These are phyloP conservation scores for Dryobates pubescens DNA, from an alignment of 2,797 vertebrate species.

Conservation along the genomic window DNA sequence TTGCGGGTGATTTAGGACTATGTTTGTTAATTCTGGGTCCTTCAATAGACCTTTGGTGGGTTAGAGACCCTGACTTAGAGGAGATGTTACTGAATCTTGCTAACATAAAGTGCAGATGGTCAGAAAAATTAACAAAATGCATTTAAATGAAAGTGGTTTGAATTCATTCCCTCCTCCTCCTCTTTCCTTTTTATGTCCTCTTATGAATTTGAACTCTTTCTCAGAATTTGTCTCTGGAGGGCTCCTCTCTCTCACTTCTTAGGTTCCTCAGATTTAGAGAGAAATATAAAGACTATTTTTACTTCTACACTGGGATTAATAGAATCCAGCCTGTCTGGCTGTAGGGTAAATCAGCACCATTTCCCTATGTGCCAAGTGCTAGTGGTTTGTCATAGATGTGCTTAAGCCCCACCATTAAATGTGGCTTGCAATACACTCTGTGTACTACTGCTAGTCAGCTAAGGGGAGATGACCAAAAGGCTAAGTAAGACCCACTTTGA, in stretches of 20 bases:
- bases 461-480: background rate
- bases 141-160: conserved; percentile 36
- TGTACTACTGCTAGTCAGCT: background rate
- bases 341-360: conserved; percentile 58
- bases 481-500: background rate
- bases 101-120: background rate
- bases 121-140: background rate
- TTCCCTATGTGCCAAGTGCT: conserved; percentile 15
- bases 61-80: background rate
- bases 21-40: background rate
- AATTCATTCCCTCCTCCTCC: conserved; percentile 17
- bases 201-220: conserved; percentile 46
- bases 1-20: background rate
- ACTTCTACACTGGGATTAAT: conserved; percentile 55
- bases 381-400: background rate
- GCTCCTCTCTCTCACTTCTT: conserved; percentile 24
- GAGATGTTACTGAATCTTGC: background rate
- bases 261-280: conserved; percentile 36
- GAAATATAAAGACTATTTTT: conserved; percentile 54
- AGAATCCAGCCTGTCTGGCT: conserved; percentile 36
- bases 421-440: background rate
- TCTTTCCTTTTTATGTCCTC: conserved; percentile 25
- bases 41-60: background rate
- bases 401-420: conserved; percentile 14
- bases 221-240: conserved; percentile 57